Evolutionary conservation across 2,797 vertebrate genomes (phyloP).

Genomic region (Fundulus diaphanus): DNA sequence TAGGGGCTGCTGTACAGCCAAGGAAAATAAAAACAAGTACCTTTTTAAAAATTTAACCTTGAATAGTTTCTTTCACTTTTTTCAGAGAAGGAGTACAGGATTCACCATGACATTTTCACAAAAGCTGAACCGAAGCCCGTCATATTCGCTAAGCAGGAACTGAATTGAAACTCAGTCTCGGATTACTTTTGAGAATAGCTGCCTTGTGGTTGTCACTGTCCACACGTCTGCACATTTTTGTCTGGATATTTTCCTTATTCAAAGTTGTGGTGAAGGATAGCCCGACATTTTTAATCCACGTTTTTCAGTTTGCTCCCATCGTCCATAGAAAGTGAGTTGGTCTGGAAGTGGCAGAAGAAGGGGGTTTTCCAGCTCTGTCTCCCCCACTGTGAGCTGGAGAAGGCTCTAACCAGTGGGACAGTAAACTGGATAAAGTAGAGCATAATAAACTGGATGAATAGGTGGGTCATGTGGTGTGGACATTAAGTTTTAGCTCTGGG

Average conservation of each 20-base stretch:
- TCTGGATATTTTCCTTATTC: background rate
- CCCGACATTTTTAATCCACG: no score
- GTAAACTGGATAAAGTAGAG: background rate
- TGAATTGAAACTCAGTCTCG: background rate
- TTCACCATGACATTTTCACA: background rate
- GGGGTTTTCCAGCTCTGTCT: no score
- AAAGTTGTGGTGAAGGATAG: background rate
- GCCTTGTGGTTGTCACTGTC: background rate
- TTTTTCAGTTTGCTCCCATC: background rate
- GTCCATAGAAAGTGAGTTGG: background rate
- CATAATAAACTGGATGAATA: background rate
- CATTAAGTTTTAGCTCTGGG: background rate
- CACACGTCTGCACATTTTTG: background rate
- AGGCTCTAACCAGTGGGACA: background rate
- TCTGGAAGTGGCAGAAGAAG: no score
- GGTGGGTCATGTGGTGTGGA: background rate
- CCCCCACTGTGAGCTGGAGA: background rate
- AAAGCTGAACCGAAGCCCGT: slow-evolving; percentile 28
- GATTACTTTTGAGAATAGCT: slow-evolving; percentile 13
- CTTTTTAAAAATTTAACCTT: slow-evolving; percentile 4
- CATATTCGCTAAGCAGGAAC: background rate
- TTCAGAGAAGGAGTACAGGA: slow-evolving; percentile 10
- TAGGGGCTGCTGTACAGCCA: background rate
- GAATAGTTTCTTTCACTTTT: slow-evolving; percentile 20
- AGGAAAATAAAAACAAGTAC: no score